Evolutionary conservation across 1,140 invertebrate species (phyloP), one percentile per base, ranked within the genome.

Genomic region (Drosophila persimilis): DNA sequence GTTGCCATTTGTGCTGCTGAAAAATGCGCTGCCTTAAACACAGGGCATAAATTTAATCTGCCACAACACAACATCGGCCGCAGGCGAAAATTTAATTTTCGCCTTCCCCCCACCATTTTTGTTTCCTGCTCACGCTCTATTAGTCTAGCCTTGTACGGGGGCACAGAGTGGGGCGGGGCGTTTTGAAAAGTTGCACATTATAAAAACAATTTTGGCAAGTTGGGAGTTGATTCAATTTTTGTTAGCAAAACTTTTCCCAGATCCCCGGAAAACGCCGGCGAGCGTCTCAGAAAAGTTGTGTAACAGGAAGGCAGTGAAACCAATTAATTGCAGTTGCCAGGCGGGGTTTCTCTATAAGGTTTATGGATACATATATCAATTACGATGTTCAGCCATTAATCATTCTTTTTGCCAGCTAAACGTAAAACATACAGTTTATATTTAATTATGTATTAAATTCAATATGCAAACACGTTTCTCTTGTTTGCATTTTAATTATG

Each of bases 161-260:
- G 31, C 9, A 11, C 31, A 11, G 31, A 39, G 63, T 7, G 50
- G 31, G 45, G 50, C 13, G 44, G 41, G 15, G 8, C 31, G 31
- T 39, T 39, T 39, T 5, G 35, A 39, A 62, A 79, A 80, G 67
- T 71, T 80, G 56, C 45, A 55, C 67, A 86, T 85, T 85, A 81
- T 81, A 78, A 81, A 81, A 85, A 80, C 81, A 85, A 86, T 77
- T 85, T 85, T 45, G 73, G 53, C 73, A 74, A 84, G 73, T 86
- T 85, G 76, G 46, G 57, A 70, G 79, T 74, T 85, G 77, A 80
- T 75, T 77, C 73, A 86, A 85, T 85, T 85, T 85, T 60, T 51
- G 61, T 55, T 73, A 59, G 52, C 61, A 57, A 80, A 85, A 86
- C 60, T 77, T 75, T 85, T 65, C 44, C 46, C 73, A 86, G 81